A percentile compares a stretch with the other conserved stretches of the same genome.
Evolutionary conservation across 2,797 vertebrate genomes (phyloP).

Genomic region (Chrosomus eos): DNA sequence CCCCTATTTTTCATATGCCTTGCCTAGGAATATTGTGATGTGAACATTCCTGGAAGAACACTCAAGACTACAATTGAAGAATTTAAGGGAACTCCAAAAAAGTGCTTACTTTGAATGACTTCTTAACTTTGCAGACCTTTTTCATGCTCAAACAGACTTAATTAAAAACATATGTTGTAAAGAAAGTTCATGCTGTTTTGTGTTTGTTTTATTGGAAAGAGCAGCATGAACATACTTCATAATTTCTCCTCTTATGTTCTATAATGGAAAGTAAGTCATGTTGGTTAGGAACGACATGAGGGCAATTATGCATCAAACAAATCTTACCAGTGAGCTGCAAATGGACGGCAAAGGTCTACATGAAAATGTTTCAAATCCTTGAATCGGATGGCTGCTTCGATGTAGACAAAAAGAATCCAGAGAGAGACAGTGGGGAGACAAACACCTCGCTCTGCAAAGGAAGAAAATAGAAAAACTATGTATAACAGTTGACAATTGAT

Average conservation of each 20-base stretch:
- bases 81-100: background rate
- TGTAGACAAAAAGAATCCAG: conserved; percentile 99
- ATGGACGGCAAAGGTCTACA: conserved; percentile 96
- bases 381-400: conserved; percentile 98
- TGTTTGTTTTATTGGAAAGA: background rate
- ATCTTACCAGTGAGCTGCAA: conserved; percentile 95
- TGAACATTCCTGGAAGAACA: background rate
- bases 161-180: background rate
- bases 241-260: background rate
- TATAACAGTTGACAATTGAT: background rate
- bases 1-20: background rate
- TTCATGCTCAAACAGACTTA: background rate
- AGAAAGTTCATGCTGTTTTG: no score
- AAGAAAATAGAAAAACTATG: conserved; percentile 12
- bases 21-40: background rate
- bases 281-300: background rate
- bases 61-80: no score
- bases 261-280: background rate
- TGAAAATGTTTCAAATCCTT: conserved; percentile 99
- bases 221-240: background rate
- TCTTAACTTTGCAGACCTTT: background rate
- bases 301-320: background rate
- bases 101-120: background rate
- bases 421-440: conserved; percentile 97
- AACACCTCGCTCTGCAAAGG: conserved; percentile 88